Percentiles rank a stretch among this genome's conserved stretches.
Conservation (phyloP, 2,797 vertebrate species). For the Epinephelus coioides region DNA sequence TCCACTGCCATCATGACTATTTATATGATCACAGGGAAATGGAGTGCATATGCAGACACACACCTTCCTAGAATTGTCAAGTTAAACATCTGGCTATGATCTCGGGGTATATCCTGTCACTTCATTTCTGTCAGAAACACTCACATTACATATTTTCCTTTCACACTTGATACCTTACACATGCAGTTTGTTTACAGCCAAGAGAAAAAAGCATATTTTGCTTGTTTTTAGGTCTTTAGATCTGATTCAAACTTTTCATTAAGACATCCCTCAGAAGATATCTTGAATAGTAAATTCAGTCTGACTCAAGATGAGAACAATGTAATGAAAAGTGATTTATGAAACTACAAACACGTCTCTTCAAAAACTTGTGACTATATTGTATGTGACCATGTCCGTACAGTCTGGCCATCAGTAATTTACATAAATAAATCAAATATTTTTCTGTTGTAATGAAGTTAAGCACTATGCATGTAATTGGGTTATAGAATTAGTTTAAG, state of each 20-base stretch:
- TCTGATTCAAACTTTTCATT: neutral
- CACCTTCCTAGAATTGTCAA: conserved; percentile 6
- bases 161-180: neutral
- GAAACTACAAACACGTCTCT: neutral
- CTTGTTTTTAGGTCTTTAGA: neutral
- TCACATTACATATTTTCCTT: neutral
- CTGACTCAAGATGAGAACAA: neutral
- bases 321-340: neutral
- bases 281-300: neutral
- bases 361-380: neutral
- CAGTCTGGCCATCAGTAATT: too few relatives aligned
- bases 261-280: neutral
- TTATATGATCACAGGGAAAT: conserved; percentile 11
- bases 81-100: conserved; percentile 28
- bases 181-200: neutral
- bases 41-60: conserved; percentile 12
- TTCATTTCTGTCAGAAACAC: neutral
- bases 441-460: too few relatives aligned
- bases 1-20: conserved; percentile 11
- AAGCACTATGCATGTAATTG: too few relatives aligned
- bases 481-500: neutral
- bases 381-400: too few relatives aligned
- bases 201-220: neutral
- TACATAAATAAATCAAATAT: too few relatives aligned
- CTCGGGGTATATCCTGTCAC: neutral